These are phyloP conservation scores for Sebastes reedi DNA, from an alignment of 2,797 vertebrate genomes.

Conservation along the genomic window DNA sequence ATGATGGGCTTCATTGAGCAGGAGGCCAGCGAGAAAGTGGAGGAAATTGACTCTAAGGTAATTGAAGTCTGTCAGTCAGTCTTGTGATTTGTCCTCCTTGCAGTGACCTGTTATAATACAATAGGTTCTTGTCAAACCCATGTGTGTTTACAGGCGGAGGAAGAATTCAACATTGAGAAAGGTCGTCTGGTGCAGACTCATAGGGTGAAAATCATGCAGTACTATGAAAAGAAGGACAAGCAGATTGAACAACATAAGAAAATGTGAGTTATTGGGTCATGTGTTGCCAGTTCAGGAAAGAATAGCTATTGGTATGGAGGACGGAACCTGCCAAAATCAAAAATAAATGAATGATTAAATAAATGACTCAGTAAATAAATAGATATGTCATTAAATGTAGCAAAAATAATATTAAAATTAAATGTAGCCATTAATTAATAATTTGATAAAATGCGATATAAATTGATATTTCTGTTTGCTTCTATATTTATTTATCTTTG, in stretches of 20 bases:
- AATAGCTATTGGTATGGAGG: background rate
- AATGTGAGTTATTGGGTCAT: constrained; percentile 84
- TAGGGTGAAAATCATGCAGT: constrained; percentile 95
- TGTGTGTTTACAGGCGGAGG: constrained; percentile 85
- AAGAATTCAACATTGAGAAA: constrained; percentile 98
- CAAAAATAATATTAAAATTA: too few species aligned
- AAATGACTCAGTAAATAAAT: too few species aligned
- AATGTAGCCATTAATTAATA: too few species aligned
- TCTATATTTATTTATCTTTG: too few species aligned
- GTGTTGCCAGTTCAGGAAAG: background rate
- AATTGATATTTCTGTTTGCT: too few species aligned
- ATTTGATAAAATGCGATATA: too few species aligned
- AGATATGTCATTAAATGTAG: too few species aligned
- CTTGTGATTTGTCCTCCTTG: background rate
- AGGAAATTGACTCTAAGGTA: constrained; percentile 98
- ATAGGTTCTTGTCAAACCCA: background rate
- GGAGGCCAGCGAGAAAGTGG: constrained; percentile 96
- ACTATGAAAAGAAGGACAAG: constrained; percentile 98
- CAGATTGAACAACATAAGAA: constrained; percentile 99
- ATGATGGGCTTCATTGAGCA: constrained; percentile 99
- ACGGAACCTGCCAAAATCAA: background rate
- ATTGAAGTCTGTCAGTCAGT: background rate
- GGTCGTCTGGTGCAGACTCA: constrained; percentile 95
- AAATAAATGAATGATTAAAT: too few species aligned
- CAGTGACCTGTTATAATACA: background rate